These are phyloP conservation scores for Drosophila tanythrix DNA, from an alignment of 2,888 invertebrate genomes.

Conservation along the genomic window DNA sequence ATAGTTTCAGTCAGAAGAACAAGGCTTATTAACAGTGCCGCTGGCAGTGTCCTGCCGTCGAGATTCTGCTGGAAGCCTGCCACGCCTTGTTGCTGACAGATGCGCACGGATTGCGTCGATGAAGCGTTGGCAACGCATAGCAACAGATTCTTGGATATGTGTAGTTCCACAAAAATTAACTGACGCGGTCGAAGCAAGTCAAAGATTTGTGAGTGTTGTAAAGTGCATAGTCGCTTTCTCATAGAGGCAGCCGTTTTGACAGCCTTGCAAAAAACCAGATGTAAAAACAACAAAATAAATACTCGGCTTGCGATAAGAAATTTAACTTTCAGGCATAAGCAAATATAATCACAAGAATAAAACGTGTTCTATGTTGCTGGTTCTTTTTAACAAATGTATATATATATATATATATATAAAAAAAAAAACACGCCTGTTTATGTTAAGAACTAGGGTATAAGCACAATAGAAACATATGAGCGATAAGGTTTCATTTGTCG, in stretches of 20 bases:
- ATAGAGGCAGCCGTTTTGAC: conserved; percentile 10
- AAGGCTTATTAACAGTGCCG: conserved; percentile 21
- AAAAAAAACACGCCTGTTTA: not conserved
- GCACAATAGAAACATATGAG: conserved; percentile 47
- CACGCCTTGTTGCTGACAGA: conserved; percentile 85
- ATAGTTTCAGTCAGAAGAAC: not conserved
- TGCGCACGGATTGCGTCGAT: conserved; percentile 82
- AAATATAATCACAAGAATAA: not conserved
- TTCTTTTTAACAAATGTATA: not conserved
- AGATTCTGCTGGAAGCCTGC: conserved; percentile 83
- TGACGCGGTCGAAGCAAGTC: conserved; percentile 75
- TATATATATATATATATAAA: not conserved
- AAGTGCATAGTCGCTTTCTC: conserved; percentile 17
- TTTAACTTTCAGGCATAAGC: not conserved
- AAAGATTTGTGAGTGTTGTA: conserved; percentile 80
- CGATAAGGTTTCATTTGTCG: conserved; percentile 15
- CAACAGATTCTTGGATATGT: conserved; percentile 84
- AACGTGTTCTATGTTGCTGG: not conserved
- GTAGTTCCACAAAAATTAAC: conserved; percentile 83
- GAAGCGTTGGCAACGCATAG: conserved; percentile 84
- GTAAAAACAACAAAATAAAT: not conserved
- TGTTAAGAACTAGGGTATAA: conserved; percentile 1
- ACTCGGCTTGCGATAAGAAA: not conserved
- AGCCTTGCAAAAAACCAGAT: conserved; percentile 32
- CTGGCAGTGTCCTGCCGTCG: conserved; percentile 69